Evolutionary conservation across 2,888 invertebrate species (phyloP).

Genomic region (Bellardia bayeri): DNA sequence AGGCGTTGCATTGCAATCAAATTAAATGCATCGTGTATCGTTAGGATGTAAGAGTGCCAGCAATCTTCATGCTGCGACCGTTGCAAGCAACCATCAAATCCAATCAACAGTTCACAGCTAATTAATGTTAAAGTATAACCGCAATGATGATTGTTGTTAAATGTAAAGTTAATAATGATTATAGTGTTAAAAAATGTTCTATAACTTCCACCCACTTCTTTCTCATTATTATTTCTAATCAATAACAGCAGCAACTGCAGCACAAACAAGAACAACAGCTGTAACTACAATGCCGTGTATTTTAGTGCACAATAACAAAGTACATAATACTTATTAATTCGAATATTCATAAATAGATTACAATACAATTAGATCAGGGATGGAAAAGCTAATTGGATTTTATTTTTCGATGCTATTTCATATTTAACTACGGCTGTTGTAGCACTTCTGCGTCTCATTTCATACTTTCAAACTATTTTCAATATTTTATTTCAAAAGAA

Average conservation of each 20-base stretch:
- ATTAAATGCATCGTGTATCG: slow-evolving; percentile 20
- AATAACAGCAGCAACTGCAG: slow-evolving; percentile 13
- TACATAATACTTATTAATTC: not conserved
- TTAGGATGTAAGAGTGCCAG: not conserved
- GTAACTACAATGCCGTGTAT: not conserved
- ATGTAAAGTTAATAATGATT: slow-evolving; percentile 56
- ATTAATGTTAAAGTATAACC: slow-evolving; percentile 42
- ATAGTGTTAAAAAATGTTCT: not conserved
- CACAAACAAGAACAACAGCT: not conserved
- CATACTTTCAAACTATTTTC: too few species aligned
- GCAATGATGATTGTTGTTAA: slow-evolving; percentile 39
- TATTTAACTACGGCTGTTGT: too few species aligned
- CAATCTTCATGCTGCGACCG: not conserved
- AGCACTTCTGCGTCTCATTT: too few species aligned
- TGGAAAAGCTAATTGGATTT: too few species aligned
- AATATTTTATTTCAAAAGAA: too few species aligned
- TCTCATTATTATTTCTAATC: slow-evolving; percentile 23
- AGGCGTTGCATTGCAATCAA: slow-evolving; percentile 27
- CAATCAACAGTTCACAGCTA: slow-evolving; percentile 52
- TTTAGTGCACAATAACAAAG: not conserved
- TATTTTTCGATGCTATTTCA: too few species aligned
- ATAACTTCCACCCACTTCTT: not conserved
- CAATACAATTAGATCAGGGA: not conserved
- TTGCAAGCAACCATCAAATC: slow-evolving; percentile 11
- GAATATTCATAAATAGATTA: not conserved